Evolutionary conservation across 2,888 invertebrate species (phyloP).

Genomic region (Fragum sueziense): DNA sequence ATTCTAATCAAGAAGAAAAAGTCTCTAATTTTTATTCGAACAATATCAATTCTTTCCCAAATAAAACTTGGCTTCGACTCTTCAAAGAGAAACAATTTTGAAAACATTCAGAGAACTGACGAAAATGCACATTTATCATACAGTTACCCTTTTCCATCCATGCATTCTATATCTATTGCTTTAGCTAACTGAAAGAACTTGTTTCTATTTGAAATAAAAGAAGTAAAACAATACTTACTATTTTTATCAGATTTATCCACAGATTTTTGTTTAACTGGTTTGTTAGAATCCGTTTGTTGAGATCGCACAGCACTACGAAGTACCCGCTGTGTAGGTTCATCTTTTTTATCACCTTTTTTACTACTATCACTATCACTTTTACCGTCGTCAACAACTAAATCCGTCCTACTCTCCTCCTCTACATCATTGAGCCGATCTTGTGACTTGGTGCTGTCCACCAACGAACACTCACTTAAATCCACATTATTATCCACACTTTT

Average conservation of each 20-base stretch:
- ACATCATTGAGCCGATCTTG: constrained; percentile 47
- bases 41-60: too few relatives aligned
- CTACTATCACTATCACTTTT: constrained; percentile 41
- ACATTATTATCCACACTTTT: constrained; percentile 37
- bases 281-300: constrained; percentile 83
- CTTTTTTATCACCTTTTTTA: constrained; percentile 50
- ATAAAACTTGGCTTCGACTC: not conserved
- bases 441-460: constrained; percentile 27
- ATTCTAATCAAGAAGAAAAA: too few relatives aligned
- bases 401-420: constrained; percentile 43
- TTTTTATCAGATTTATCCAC: constrained; percentile 50
- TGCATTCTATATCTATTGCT: too few relatives aligned
- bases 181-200: too few relatives aligned
- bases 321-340: constrained; percentile 60
- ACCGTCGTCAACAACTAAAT: constrained; percentile 40
- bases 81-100: not conserved
- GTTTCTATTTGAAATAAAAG: too few relatives aligned
- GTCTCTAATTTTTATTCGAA: too few relatives aligned
- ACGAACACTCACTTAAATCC: constrained; percentile 28
- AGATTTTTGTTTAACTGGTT: constrained; percentile 46
- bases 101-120: not conserved
- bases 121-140: not conserved
- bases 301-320: constrained; percentile 68
- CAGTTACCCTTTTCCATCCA: too few relatives aligned
- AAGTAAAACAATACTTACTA: constrained; percentile 37